Percentiles rank a stretch among this genome's conserved stretches.
phyloP scores from a whole-genome alignment of 1,140 invertebrate genomes.

The Telenomus remus region DNA sequence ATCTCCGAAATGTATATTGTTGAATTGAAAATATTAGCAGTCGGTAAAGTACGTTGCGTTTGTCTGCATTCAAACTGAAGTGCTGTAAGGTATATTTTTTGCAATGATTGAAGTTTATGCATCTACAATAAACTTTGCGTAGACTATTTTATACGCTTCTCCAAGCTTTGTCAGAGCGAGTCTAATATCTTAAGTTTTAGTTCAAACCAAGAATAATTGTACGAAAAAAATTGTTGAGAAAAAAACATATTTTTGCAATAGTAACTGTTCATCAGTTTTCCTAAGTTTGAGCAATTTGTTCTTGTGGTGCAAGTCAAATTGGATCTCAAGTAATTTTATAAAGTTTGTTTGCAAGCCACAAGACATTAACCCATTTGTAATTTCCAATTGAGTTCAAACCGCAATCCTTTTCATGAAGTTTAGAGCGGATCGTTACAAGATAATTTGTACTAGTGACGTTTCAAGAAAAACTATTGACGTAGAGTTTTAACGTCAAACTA shows the following conservation, averaged over 20 bases:
- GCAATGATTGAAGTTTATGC: too few relatives aligned
- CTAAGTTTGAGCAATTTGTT: conserved; percentile 13
- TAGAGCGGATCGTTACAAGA: too few relatives aligned
- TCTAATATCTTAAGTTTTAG: conserved; percentile 1
- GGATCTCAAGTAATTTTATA: conserved; percentile 33
- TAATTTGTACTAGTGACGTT: too few relatives aligned
- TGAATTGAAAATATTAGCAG: conserved; percentile 12
- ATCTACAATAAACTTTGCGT: background rate
- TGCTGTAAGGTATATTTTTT: too few relatives aligned
- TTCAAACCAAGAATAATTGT: too few relatives aligned
- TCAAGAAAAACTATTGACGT: too few relatives aligned
- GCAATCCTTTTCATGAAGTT: too few relatives aligned
- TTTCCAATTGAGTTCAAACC: background rate
- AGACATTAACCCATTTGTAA: conserved; percentile 35
- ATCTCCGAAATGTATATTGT: conserved; percentile 10
- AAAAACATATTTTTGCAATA: too few relatives aligned
- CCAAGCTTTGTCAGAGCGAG: conserved; percentile 21
- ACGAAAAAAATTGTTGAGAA: too few relatives aligned
- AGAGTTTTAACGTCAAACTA: too few relatives aligned
- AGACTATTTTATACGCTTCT: conserved; percentile 20
- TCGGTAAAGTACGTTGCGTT: conserved; percentile 18
- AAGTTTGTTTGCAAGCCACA: conserved; percentile 20
- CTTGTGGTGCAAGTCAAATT: conserved; percentile 32
- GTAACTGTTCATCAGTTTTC: conserved; percentile 4
- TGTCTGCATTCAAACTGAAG: conserved; percentile 15